Base-by-base conservation (phyloP, 2,797 vertebrate genomes). In the Chelon auratus region DNA sequence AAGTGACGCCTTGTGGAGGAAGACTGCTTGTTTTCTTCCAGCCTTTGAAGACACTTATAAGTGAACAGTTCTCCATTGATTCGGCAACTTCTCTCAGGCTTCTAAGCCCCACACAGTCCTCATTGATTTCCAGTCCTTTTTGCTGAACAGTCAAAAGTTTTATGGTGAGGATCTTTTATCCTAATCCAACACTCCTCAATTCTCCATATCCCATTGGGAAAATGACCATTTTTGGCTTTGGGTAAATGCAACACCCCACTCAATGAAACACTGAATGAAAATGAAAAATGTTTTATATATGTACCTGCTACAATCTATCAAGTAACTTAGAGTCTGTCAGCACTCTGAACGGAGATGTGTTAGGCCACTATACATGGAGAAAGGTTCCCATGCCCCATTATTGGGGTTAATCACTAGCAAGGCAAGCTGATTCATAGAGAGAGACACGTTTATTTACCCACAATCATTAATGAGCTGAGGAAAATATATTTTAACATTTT, bases 51-150 rank as follows among this genome's bases (percentile, higher is more conserved):
- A 69, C 55, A 57, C 78, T 90, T 90, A 91, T 77, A 76, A 92
- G 88, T 71, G 74, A 82, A 77, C 66, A 68, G 26, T 61, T 84
- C 81, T 67, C 64, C 82, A 91, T 90, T 83, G 91, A 93, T 94
- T 88, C 73, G 72, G 48, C 74, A 51, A 67, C 75, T 80, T 62
- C 60, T 78, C 73, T 75, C 81, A 48, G 43, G 80, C 87, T 91
- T 93, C 89, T 91, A 89, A 92, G 90, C 42, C 59, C 50, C 52
- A 45, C 30, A 57, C 58, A 51, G 68, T 60, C 61, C 78, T 64
- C 75, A 92, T 86, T 91, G 89, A 93, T 90, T 88, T 81, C 30
- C 39, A 55, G 68, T 77, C 68, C 57, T 75, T 85, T 81, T 82
- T 66, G 75, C 81, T 83, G 84, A 89, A 85, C 82, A 85, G 82